A percentile compares a stretch with the other conserved stretches of the same genome.
Conservation (phyloP, 1,140 invertebrate genomes). For the Drosophila tristis region DNA sequence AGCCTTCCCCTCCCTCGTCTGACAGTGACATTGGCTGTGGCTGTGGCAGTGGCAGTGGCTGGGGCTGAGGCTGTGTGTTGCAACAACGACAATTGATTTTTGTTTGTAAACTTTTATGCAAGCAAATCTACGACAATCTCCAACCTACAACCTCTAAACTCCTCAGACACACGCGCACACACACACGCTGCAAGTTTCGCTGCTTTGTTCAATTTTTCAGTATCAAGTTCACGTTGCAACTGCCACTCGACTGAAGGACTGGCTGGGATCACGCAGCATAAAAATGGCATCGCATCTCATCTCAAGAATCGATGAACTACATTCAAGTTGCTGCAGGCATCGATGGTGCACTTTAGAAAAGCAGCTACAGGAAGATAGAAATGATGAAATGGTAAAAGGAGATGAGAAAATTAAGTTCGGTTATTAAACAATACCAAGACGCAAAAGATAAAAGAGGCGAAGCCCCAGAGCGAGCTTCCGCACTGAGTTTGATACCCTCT, state of each 20-base stretch:
- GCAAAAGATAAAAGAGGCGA: no score
- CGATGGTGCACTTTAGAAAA: conserved; percentile 13
- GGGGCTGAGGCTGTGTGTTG: not conserved
- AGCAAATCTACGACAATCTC: conserved; percentile 49
- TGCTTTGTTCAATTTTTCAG: conserved; percentile 50
- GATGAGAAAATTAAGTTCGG: no score
- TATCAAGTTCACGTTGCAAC: conserved; percentile 66
- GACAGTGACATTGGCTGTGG: conserved; percentile 14
- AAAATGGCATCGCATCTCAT: not conserved
- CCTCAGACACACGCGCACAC: not conserved
- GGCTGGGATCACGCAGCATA: conserved; percentile 11
- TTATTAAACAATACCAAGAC: no score
- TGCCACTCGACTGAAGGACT: conserved; percentile 53
- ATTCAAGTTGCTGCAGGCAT: conserved; percentile 12
- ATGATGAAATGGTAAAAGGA: no score
- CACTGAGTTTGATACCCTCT: no score
- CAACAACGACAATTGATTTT: conserved; percentile 60
- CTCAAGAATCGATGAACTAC: conserved; percentile 18
- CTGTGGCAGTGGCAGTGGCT: no score
- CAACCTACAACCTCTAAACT: conserved; percentile 6
- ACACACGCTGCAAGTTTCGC: conserved; percentile 30
- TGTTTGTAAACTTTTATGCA: conserved; percentile 70
- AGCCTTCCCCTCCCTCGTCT: conserved; percentile 12
- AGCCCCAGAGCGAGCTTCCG: no score
- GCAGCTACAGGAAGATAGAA: no score